These are phyloP conservation scores for Okapia johnstoni DNA, from an alignment of 2,113 vertebrate species.

Conservation along the genomic window DNA sequence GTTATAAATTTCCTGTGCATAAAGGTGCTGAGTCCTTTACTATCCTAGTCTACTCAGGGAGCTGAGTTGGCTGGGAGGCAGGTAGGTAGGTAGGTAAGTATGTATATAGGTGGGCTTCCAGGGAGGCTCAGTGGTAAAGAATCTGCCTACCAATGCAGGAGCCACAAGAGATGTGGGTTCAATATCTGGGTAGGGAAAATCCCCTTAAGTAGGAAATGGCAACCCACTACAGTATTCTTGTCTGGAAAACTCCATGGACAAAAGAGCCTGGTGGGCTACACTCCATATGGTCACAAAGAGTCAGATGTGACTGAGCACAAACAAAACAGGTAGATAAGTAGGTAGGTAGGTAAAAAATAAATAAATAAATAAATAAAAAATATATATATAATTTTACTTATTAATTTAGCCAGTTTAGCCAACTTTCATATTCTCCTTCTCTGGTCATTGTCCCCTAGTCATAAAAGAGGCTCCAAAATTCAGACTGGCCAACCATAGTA, in stretches of 20 bases:
- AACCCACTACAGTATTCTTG: background rate
- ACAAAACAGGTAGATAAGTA: background rate
- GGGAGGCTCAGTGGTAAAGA: background rate
- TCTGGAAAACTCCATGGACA: background rate
- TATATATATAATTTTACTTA: background rate
- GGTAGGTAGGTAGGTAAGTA: background rate
- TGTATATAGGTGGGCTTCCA: background rate
- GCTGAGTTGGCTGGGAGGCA: background rate
- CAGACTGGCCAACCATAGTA: background rate
- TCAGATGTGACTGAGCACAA: background rate
- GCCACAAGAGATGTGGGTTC: background rate
- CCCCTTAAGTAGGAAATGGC: background rate
- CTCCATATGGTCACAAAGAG: background rate
- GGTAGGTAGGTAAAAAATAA: background rate
- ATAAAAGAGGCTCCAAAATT: background rate
- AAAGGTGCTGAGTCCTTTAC: background rate
- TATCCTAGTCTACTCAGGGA: background rate
- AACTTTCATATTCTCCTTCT: background rate
- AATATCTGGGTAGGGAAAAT: background rate
- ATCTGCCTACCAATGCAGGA: background rate
- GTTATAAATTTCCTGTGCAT: background rate
- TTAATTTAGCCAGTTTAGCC: background rate
- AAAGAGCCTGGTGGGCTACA: background rate
- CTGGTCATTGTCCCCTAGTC: background rate
- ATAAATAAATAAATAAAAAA: background rate